These are phyloP conservation scores for Halictus quadricinctus DNA, from an alignment of 2,888 invertebrate species.

Conservation along the genomic window DNA sequence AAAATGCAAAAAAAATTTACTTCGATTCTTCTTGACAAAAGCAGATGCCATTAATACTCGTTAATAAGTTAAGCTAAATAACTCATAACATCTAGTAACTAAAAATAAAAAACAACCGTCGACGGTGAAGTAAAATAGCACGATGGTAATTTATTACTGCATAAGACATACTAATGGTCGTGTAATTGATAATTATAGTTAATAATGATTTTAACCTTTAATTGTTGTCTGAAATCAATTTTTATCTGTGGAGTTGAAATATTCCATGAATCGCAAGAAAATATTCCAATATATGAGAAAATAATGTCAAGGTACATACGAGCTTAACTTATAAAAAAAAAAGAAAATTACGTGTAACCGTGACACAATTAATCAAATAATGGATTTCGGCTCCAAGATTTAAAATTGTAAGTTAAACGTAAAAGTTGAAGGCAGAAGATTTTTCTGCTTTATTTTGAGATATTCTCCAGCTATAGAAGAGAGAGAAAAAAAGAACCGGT, in stretches of 20 bases:
- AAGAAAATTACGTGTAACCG: conserved; percentile 55
- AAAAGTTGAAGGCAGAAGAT: conserved; percentile 72
- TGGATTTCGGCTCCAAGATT: conserved; percentile 73
- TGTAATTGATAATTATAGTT: conserved; percentile 80
- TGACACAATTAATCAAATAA: conserved; percentile 66
- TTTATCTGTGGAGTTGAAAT: conserved; percentile 73
- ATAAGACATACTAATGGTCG: conserved; percentile 78
- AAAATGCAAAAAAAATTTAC: conserved; percentile 73
- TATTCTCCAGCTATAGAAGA: conserved; percentile 73
- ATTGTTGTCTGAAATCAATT: conserved; percentile 80
- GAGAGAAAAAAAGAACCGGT: conserved; percentile 49
- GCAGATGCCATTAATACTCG: conserved; percentile 79
- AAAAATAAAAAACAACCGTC: conserved; percentile 73
- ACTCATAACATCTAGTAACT: conserved; percentile 77
- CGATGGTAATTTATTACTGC: conserved; percentile 77
- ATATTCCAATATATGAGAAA: conserved; percentile 53
- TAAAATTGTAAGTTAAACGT: conserved; percentile 73
- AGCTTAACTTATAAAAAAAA: conserved; percentile 68
- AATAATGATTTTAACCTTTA: conserved; percentile 81
- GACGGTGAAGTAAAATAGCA: conserved; percentile 74
- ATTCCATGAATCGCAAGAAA: conserved; percentile 60
- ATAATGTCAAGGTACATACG: conserved; percentile 68
- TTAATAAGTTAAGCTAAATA: conserved; percentile 79
- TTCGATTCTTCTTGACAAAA: conserved; percentile 74
- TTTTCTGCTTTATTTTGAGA: conserved; percentile 76